Conservation (phyloP, 2,797 vertebrate genomes). For the Pteronotus mesoamericanus region DNA sequence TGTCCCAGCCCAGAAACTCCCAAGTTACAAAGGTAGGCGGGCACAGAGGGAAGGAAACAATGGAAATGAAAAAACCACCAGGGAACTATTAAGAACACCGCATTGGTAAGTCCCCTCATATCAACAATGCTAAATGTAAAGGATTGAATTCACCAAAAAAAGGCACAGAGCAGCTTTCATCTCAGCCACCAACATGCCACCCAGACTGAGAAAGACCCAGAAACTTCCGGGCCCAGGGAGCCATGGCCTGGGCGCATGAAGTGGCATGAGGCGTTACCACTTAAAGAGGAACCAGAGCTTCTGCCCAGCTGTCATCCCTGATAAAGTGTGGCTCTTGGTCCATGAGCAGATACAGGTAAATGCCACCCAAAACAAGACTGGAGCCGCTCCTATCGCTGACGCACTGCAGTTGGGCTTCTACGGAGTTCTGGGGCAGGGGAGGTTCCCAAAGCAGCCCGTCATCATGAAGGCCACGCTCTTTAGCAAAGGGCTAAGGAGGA, state of each 20-base stretch:
- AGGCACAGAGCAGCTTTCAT: not conserved
- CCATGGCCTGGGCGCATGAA: too few species aligned
- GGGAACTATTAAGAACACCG: not conserved
- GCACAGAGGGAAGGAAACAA: not conserved
- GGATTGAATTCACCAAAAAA: not conserved
- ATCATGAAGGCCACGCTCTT: constrained; percentile 74
- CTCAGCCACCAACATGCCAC: not conserved
- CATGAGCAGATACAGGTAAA: constrained; percentile 86
- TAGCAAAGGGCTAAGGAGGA: constrained; percentile 85
- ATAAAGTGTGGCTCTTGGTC: constrained; percentile 88
- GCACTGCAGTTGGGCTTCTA: constrained; percentile 88
- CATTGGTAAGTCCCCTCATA: not conserved
- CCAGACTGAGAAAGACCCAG: not conserved
- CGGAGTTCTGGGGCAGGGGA: constrained; percentile 87
- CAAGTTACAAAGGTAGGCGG: not conserved
- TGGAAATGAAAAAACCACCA: not conserved
- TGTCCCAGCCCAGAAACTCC: not conserved
- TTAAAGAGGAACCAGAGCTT: too few species aligned
- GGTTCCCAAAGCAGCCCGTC: constrained; percentile 87
- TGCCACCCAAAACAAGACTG: constrained; percentile 86
- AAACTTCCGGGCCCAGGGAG: too few species aligned
- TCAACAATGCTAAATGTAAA: not conserved
- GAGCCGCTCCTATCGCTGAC: constrained; percentile 89
- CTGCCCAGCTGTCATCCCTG: constrained; percentile 74
- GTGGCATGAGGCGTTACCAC: too few species aligned